A percentile compares a stretch with the other conserved stretches of the same genome.
phyloP scores from a whole-genome alignment of 2,888 invertebrate genomes.

The Idaea aversata region DNA sequence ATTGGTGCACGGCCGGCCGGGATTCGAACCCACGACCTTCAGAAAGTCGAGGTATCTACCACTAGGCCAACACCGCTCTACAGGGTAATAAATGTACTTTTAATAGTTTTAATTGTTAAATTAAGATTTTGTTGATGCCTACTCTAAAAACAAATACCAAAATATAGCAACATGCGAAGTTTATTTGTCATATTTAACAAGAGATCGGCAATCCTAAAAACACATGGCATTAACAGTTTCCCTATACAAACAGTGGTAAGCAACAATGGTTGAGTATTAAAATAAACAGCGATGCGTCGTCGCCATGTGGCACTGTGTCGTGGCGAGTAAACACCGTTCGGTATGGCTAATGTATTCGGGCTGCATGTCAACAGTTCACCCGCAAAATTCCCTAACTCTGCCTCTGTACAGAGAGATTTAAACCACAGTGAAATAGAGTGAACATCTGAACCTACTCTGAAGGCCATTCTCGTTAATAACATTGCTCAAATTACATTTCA shows the following conservation, averaged over 20 bases:
- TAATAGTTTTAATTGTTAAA: no score
- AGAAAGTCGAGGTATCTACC: no score
- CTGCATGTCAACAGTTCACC: conserved; percentile 41
- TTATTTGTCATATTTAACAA: conserved; percentile 32
- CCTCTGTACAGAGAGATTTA: background rate
- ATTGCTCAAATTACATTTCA: no score
- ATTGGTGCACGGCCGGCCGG: no score
- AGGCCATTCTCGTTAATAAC: no score
- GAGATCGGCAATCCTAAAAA: conserved; percentile 35
- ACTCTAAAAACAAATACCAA: background rate
- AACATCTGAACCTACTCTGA: background rate
- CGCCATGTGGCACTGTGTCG: conserved; percentile 68
- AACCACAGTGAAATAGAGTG: conserved; percentile 7
- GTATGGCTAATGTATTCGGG: conserved; percentile 69
- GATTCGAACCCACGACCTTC: no score
- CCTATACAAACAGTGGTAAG: conserved; percentile 64
- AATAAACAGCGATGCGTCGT: conserved; percentile 68
- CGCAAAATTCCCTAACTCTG: background rate
- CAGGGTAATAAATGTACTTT: no score
- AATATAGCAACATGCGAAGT: conserved; percentile 30
- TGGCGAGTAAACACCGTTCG: conserved; percentile 65
- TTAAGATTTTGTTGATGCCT: background rate
- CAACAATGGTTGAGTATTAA: conserved; percentile 78
- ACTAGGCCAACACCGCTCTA: no score
- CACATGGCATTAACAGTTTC: conserved; percentile 60